Base-by-base conservation (phyloP, 2,113 vertebrate species). In the Naja naja region DNA sequence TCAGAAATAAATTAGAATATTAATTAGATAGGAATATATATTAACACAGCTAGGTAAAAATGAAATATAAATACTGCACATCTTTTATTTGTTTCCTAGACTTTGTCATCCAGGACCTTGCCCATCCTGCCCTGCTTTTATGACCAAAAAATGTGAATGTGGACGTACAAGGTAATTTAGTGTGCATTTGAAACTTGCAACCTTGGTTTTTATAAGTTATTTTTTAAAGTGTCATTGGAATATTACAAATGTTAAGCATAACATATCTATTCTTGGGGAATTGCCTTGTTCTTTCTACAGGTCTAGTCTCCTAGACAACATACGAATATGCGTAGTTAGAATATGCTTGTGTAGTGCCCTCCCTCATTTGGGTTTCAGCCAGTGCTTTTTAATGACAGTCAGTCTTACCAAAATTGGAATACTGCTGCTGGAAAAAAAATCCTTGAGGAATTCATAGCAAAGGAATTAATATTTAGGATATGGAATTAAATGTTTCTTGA, bases 81-180 rank as follows among this genome's bases (percentile, higher is more conserved):
- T 16, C 12, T 34, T 14, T 56, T 0, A 1, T 16, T 93, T 95
- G 27, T 90, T 92, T 96, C 95, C 87, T 94, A 99, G 99, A 89
- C 97, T 99, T 30, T 99, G 99, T 96, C 99, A 99, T 93, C 99
- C 99, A 92, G 99, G 99, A 95, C 99, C 99, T 93, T 99, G 99
- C 95, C 99, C 99, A 86, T 98, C 98, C 0, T 99, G 99, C 95
- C 99, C 99, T 93, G 99, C 99, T 55, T 99, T 98, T 97, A 96
- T 98, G 91, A 99, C 98, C 64, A 99, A 99, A 97, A 97, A 98
- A 55, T 99, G 99, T 93, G 96, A 98, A 97, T 99, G 99, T 97
- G 98, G 99, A 90, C 98, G 96, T 93, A 99, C 98, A 91, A 99
- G 99, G 99, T 99, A 97, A 97, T 95, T 47, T 45, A 45, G 23